These are phyloP conservation scores for Florisuga fusca DNA, from an alignment of 2,797 vertebrate genomes.

Conservation along the genomic window DNA sequence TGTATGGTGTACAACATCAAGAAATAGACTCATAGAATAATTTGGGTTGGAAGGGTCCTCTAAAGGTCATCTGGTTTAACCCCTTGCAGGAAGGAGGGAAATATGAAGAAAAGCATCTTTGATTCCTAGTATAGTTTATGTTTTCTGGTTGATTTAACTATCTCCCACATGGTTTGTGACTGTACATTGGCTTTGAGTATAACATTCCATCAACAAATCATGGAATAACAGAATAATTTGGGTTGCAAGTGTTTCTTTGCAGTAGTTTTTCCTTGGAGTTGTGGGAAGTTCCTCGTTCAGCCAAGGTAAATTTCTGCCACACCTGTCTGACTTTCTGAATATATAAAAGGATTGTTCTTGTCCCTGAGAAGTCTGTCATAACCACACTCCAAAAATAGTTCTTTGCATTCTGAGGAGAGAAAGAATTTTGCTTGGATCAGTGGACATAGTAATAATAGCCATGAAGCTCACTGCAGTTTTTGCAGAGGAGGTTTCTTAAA, in stretches of 20 bases:
- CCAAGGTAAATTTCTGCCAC: neutral
- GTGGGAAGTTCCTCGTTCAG: neutral
- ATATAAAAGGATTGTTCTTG: neutral
- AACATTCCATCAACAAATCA: neutral
- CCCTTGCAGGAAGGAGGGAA: no score
- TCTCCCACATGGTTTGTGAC: neutral
- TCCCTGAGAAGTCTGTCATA: neutral
- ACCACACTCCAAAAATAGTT: neutral
- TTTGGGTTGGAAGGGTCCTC: no score
- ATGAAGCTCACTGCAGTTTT: neutral
- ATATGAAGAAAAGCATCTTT: neutral
- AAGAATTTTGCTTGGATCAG: neutral
- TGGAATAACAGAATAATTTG: neutral
- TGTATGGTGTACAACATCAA: neutral
- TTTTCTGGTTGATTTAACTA: neutral
- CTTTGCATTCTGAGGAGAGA: neutral
- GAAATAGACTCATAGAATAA: neutral
- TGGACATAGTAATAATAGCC: neutral
- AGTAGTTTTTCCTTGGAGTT: neutral
- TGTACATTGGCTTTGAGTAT: neutral
- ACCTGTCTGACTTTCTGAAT: neutral
- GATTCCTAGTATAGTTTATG: neutral
- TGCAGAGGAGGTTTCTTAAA: slow-evolving; percentile 6
- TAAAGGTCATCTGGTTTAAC: no score
- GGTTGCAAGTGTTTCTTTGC: neutral